Conservation (phyloP, 2,113 vertebrate species). For the Microcebus jonahi region DNA sequence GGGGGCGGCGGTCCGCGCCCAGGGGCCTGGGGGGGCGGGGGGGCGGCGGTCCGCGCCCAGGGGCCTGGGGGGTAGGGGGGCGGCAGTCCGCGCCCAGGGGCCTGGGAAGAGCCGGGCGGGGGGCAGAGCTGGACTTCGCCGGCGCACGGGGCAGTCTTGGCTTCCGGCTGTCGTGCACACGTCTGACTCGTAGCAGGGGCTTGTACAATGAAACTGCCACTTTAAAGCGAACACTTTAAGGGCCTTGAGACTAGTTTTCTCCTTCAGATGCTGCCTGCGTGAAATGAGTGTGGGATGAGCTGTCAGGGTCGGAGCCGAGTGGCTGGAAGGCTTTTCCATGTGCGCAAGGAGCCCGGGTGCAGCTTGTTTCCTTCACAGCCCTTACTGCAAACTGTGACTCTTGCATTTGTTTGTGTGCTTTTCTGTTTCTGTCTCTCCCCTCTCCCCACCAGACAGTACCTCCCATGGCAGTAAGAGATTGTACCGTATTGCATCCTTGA, state of each 20-base stretch:
- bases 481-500: no score
- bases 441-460: background rate
- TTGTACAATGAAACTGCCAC: background rate
- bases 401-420: background rate
- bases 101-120: background rate
- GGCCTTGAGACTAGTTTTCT: background rate
- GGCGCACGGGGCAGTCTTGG: background rate
- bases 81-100: no score
- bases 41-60: no score
- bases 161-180: background rate
- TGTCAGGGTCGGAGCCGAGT: background rate
- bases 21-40: no score
- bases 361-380: background rate
- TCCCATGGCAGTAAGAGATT: background rate
- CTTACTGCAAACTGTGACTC: background rate
- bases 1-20: no score
- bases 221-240: background rate
- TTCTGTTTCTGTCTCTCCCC: background rate
- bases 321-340: background rate
- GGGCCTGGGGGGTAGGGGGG: no score
- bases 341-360: rapidly evolving
- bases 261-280: background rate
- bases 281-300: background rate
- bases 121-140: background rate
- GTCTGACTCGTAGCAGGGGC: background rate